Conservation (phyloP, 2,113 vertebrate species). For the Podilymbus podiceps region DNA sequence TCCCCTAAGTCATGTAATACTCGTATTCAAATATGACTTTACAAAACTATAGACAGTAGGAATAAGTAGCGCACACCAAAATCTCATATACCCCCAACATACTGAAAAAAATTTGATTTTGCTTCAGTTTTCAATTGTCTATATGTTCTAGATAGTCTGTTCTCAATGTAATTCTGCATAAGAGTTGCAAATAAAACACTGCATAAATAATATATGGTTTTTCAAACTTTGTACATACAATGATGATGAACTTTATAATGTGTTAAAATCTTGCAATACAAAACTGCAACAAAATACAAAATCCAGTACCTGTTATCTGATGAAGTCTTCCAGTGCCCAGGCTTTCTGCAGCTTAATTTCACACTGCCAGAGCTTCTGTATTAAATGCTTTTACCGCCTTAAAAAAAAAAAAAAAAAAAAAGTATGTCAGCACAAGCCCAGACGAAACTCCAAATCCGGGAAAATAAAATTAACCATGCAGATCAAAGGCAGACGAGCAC, state of each 20-base stretch:
- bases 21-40: neutral
- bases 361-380: conserved; percentile 55
- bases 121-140: neutral
- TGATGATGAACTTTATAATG: neutral
- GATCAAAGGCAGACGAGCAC: conserved; percentile 88
- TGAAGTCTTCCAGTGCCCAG: conserved; percentile 53
- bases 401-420: conserved; percentile 33
- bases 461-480: conserved; percentile 81
- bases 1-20: neutral
- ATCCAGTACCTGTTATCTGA: conserved; percentile 67
- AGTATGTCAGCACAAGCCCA: conserved; percentile 77
- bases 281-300: conserved; percentile 1
- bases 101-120: neutral
- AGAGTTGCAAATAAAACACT: conserved; percentile 15
- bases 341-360: conserved; percentile 56
- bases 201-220: neutral
- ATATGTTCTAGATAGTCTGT: neutral
- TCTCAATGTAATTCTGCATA: neutral
- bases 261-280: neutral
- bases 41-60: neutral
- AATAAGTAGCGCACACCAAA: neutral
- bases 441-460: conserved; percentile 78
- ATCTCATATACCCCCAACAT: neutral
- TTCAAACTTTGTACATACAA: neutral
- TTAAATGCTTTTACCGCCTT: conserved; percentile 64